These are phyloP conservation scores for Phortica magna DNA, from an alignment of 2,888 invertebrate genomes.

Conservation along the genomic window DNA sequence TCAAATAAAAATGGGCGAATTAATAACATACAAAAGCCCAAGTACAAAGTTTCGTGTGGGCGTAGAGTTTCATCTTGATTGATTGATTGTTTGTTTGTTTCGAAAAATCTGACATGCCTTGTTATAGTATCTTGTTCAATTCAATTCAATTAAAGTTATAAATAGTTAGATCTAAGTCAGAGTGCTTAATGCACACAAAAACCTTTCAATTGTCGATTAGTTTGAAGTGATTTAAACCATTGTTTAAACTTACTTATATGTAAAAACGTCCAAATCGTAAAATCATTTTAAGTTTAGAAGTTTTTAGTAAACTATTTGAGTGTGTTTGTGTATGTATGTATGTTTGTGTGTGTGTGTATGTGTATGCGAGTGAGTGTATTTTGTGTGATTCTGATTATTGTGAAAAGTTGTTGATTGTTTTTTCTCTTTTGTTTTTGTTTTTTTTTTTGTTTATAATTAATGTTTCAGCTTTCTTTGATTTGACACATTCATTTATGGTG, in stretches of 20 bases:
- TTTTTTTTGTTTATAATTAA: slow-evolving; percentile 42
- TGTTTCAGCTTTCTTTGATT: slow-evolving; percentile 39
- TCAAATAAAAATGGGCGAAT: background rate
- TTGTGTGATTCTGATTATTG: slow-evolving; percentile 38
- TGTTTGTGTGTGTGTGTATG: slow-evolving; percentile 38
- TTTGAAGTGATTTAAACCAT: background rate
- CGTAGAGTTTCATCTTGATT: background rate
- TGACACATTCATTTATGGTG: slow-evolving; percentile 87
- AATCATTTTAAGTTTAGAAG: background rate
- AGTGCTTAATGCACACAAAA: slow-evolving; percentile 13
- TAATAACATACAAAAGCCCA: background rate
- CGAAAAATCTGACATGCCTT: slow-evolving; percentile 6
- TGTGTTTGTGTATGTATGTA: slow-evolving; percentile 33
- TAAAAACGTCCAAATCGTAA: slow-evolving; percentile 4
- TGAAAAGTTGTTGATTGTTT: slow-evolving; percentile 37
- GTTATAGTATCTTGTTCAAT: background rate
- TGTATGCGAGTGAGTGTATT: slow-evolving; percentile 32
- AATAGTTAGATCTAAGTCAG: slow-evolving; percentile 14
- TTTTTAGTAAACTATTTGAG: slow-evolving; percentile 19
- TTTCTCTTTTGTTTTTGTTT: slow-evolving; percentile 35
- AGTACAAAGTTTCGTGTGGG: slow-evolving; percentile 19
- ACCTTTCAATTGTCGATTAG: slow-evolving; percentile 22
- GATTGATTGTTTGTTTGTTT: slow-evolving; percentile 5
- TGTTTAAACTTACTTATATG: background rate
- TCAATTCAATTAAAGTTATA: slow-evolving; percentile 21